Evolutionary conservation across 2,113 vertebrate species (phyloP), one percentile per base, ranked within the genome.

Genomic region (Camelus dromedarius): DNA sequence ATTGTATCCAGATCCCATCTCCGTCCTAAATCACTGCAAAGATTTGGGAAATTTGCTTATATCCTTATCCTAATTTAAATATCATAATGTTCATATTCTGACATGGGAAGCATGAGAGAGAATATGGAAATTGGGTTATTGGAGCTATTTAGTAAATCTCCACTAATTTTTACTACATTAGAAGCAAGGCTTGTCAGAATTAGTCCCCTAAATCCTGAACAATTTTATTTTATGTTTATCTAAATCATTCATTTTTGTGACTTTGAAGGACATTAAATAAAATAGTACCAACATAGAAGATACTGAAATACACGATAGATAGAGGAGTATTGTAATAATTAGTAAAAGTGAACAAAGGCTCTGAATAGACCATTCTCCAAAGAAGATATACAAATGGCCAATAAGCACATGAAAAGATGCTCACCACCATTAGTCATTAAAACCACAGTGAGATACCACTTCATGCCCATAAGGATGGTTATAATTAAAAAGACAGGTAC

Each of bases 181-280:
- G 35, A 35, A 76, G 5, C 26, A 93, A 91, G 38, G 4, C 20
- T 76, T 93, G 28, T 73, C 32, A 83, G 35, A 92, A 84, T 80
- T 58, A 88, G 48, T 5, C 6, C 28, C 14, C 1, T 8, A 75
- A 84, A 60, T 66, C 50, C 42, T 81, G 58, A 58, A n/a, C 2
- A 76, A 10, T 76, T 94, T 75, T 87, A 73, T 46, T 92, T 67
- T 60, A 50, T 58, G 11, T 82, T 87, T 94, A 28, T 89, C 80
- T 91, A 75, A 42, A 28, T 90, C 3, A 67, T 56, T 86, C 2
- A 16, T 64, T 77, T 62, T 73, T 89, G 50, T 94, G 50, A 72
- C 32, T 80, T 42, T 89, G 50, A 76, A 42, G 60, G 70, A 85
- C 50, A n/a, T 84, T 77, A n/a, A 76, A 20, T 83, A 76, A 93